Evolutionary conservation across 2,113 vertebrate genomes (phyloP).

Genomic region (Ochotona princeps): DNA sequence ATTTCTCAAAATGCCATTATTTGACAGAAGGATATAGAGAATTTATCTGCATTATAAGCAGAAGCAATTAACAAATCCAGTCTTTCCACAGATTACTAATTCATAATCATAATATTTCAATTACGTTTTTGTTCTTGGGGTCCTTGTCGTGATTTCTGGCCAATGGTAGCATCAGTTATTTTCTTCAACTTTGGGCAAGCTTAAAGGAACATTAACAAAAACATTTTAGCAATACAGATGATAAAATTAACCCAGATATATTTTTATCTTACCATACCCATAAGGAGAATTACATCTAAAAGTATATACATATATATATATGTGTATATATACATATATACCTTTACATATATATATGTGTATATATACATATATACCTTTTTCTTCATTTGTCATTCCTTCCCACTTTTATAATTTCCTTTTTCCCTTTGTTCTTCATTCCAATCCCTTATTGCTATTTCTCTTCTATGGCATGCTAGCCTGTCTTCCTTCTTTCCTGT

Average conservation of each 20-base stretch:
- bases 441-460: not conserved
- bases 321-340: not conserved
- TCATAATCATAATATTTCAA: slow-evolving; percentile 45
- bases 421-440: not conserved
- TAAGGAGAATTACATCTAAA: not conserved
- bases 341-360: not conserved
- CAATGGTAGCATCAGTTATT: not conserved
- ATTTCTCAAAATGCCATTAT: not conserved
- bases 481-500: not conserved
- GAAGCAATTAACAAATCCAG: slow-evolving; percentile 32
- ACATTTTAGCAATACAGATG: slow-evolving; percentile 18
- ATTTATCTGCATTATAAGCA: not conserved
- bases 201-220: slow-evolving; percentile 47
- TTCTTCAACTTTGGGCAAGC: not conserved
- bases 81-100: slow-evolving; percentile 29
- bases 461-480: not conserved
- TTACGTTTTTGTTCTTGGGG: slow-evolving; percentile 29
- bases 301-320: not conserved
- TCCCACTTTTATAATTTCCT: not conserved
- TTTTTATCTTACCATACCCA: slow-evolving; percentile 13
- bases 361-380: not conserved
- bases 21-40: not conserved
- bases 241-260: slow-evolving; percentile 40
- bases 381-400: not conserved
- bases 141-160: not conserved